phyloP scores from a whole-genome alignment of 2,113 vertebrate species.

The Chlamydotis undulata region DNA sequence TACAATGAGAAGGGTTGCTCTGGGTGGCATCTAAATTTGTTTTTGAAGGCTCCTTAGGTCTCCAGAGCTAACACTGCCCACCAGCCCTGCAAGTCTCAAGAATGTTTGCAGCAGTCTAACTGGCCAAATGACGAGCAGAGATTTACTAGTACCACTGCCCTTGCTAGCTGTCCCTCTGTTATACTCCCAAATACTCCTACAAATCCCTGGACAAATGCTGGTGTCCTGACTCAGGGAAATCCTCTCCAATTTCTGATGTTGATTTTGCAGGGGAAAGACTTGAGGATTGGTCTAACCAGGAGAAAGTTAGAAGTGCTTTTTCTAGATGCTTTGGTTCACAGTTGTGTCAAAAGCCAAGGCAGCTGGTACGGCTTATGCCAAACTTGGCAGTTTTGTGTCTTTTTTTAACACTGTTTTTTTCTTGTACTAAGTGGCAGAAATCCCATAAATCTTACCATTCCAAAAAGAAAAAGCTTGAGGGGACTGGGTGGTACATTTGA shows the following conservation, averaged over 20 bases:
- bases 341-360: background rate
- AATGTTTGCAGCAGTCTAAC: background rate
- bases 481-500: constrained; percentile 12
- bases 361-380: background rate
- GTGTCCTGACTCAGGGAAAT: background rate
- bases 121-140: background rate
- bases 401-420: background rate
- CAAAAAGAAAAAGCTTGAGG: constrained; percentile 50
- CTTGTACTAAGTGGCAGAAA: constrained; percentile 52
- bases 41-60: background rate
- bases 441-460: constrained; percentile 43
- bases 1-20: background rate
- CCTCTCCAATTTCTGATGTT: background rate
- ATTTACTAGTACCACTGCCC: background rate
- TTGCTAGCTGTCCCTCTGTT: background rate
- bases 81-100: background rate
- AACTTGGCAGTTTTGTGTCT: background rate
- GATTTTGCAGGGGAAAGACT: background rate
- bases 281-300: background rate
- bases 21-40: background rate
- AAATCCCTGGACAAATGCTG: background rate
- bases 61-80: background rate
- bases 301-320: background rate
- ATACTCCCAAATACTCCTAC: background rate
- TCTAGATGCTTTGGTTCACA: background rate